Conservation (phyloP, 1,140 invertebrate genomes). For the Tribolium madens region DNA sequence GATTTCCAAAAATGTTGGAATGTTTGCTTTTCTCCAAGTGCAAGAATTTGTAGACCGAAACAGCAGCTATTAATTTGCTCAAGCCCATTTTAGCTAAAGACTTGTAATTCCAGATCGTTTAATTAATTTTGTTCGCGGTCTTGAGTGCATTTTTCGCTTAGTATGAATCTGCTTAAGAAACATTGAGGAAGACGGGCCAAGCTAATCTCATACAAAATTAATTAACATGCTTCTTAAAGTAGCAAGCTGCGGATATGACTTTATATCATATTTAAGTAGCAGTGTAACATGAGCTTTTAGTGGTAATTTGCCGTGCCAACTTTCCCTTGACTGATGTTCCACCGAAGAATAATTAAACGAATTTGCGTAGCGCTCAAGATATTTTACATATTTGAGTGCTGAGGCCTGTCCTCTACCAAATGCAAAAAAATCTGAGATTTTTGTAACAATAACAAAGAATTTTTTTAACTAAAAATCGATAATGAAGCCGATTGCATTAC, state of each 20-base stretch:
- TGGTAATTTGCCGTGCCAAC: constrained; percentile 31
- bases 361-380: constrained; percentile 1
- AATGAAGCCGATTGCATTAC: background rate
- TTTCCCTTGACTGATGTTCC: constrained; percentile 30
- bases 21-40: too few relatives aligned
- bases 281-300: constrained; percentile 34
- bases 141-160: background rate
- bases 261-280: constrained; percentile 37
- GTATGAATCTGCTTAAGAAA: constrained; percentile 19
- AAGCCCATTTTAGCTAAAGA: background rate
- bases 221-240: constrained; percentile 34
- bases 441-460: too few relatives aligned
- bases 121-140: background rate
- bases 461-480: background rate
- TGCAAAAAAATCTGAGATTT: background rate
- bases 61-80: background rate
- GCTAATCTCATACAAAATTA: constrained; percentile 35
- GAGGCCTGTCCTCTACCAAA: background rate
- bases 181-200: background rate
- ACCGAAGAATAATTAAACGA: constrained; percentile 32
- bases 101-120: background rate
- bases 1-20: too few relatives aligned
- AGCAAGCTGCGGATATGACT: constrained; percentile 36
- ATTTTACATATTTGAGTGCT: constrained; percentile 26
- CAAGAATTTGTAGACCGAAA: background rate